Evolutionary conservation across 2,113 vertebrate genomes (phyloP).

Genomic region (Gavia stellata): DNA sequence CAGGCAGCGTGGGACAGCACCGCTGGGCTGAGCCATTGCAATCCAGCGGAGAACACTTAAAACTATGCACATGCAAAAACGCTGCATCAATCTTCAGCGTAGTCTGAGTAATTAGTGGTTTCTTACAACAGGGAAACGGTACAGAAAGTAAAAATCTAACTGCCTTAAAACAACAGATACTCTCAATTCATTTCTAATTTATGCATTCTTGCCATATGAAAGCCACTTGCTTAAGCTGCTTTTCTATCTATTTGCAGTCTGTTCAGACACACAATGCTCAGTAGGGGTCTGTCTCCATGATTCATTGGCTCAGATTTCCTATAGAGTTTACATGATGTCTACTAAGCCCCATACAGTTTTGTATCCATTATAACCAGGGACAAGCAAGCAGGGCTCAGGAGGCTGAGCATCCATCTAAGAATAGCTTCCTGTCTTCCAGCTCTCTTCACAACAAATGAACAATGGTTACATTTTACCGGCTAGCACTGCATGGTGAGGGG

Average conservation of each 20-base stretch:
- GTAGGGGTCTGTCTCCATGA: constrained; percentile 75
- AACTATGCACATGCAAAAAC: neutral
- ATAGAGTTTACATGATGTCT: constrained; percentile 78
- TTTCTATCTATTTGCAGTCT: constrained; percentile 76
- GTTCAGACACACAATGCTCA: constrained; percentile 75
- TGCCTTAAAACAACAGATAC: constrained; percentile 61
- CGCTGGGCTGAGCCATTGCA: neutral
- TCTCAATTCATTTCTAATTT: constrained; percentile 67
- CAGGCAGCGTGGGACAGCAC: neutral
- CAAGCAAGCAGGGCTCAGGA: constrained; percentile 72
- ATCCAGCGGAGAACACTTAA: neutral
- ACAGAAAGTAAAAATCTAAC: constrained; percentile 15
- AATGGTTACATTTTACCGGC: constrained; percentile 67
- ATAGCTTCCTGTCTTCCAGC: constrained; percentile 65
- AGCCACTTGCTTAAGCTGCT: constrained; percentile 72
- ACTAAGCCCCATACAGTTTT: constrained; percentile 77
- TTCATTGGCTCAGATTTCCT: constrained; percentile 80
- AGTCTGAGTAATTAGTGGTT: constrained; percentile 31
- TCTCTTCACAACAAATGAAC: constrained; percentile 72
- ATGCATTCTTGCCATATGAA: constrained; percentile 68
- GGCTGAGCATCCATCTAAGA: constrained; percentile 72
- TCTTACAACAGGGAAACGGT: neutral
- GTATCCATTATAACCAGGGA: constrained; percentile 78
- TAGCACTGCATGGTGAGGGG: constrained; percentile 46
- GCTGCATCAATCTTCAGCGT: neutral